Base-by-base conservation (phyloP, 2,113 vertebrate species). In the Brevimyrus niger region DNA sequence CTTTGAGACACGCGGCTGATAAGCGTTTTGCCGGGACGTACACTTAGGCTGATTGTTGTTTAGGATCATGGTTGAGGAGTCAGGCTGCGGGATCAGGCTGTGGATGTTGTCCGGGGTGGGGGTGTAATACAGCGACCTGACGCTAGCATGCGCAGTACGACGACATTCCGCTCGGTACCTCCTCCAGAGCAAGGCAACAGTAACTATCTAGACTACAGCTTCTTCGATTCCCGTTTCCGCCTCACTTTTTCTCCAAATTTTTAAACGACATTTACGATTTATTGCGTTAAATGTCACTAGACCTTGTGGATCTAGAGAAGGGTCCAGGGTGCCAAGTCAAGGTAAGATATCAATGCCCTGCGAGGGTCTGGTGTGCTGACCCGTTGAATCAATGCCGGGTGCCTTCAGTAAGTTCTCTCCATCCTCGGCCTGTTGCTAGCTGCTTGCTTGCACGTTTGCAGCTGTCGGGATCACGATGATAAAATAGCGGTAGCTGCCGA, bases 391-490 rank as follows among this genome's bases (percentile, higher is more conserved):
- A 61, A 51, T 80, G 87, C 89, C 83, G 88, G 88, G 88, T 87
- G 53, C 86, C 85, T 58, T 86, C 83, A 58, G 89, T 23, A 89
- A 85, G 65, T 87, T 87, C 61, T 73, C 86, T 92, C 88, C 89
- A 90, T 91, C 90, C 91, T 69, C 88, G 92, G 92, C 92, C 92
- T 93, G 92, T 92, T 93, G 92, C 91, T 92, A 90, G 90, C 86
- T 85, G 58, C 87, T 87, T 87, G 55, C 89, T 31, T 27, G 85
- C 50, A 6, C 23, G 69, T 38, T 76, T 46, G 87, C 89, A 38
- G 89, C 88, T 87, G 50, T 86, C n/a, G 88, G 89, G 48, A 90
- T 87, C 31, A 38, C 48, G 86, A 53, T 69, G 58, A 8, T n/a
- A 82, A 86, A 82, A 91, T 91, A 93, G 91, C 91, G 91, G 65